These are phyloP conservation scores for Ephialtes manifestator DNA, from an alignment of 2,888 invertebrate genomes.

Conservation along the genomic window DNA sequence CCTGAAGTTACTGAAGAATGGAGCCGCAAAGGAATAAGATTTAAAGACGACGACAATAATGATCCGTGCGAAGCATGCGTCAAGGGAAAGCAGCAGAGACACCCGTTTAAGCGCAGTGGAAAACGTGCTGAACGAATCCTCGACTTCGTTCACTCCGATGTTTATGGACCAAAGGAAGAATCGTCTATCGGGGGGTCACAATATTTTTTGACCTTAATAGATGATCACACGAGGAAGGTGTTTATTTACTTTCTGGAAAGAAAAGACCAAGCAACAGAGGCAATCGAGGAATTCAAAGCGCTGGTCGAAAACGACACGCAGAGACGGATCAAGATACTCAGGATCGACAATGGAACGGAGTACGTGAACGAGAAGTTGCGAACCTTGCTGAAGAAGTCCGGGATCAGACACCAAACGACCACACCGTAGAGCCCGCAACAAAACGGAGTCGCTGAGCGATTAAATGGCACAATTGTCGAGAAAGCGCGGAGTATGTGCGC, in stretches of 20 bases:
- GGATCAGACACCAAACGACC: constrained; percentile 65
- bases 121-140: constrained; percentile 72
- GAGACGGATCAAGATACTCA: constrained; percentile 71
- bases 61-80: constrained; percentile 70
- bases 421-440: constrained; percentile 65
- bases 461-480: constrained; percentile 70
- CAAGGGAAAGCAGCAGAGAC: constrained; percentile 73
- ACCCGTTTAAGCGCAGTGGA: constrained; percentile 68
- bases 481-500: constrained; percentile 71
- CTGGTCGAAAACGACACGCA: constrained; percentile 75
- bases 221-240: constrained; percentile 29
- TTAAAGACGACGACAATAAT: no score
- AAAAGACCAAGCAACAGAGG: constrained; percentile 78
- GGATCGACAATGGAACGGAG: constrained; percentile 75
- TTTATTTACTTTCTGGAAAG: constrained; percentile 67
- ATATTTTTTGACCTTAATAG: constrained; percentile 70
- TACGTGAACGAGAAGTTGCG: constrained; percentile 59
- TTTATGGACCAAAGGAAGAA: constrained; percentile 82
- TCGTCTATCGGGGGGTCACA: constrained; percentile 78
- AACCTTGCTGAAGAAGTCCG: constrained; percentile 36
- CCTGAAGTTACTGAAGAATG: constrained; percentile 60
- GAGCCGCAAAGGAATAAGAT: constrained; percentile 36
- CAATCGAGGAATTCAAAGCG: constrained; percentile 74
- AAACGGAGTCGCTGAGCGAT: constrained; percentile 69
- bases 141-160: constrained; percentile 80